These are phyloP conservation scores for Tychaedon coryphoeus DNA, from an alignment of 2,113 vertebrate species.

Conservation along the genomic window DNA sequence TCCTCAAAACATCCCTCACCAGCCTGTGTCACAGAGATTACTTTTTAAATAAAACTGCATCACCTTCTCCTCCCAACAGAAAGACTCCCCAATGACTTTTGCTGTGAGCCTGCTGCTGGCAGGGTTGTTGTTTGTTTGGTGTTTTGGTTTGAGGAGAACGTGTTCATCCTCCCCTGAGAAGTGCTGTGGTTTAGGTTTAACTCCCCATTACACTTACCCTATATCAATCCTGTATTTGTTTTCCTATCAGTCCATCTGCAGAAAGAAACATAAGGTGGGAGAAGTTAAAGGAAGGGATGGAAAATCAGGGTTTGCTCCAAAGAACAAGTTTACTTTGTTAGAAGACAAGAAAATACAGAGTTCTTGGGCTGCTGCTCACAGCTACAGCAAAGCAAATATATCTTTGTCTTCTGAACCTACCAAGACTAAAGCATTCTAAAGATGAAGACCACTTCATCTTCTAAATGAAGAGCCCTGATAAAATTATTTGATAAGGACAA, in stretches of 20 bases:
- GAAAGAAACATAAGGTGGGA: not conserved
- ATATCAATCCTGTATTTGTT: not conserved
- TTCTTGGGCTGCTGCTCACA: not conserved
- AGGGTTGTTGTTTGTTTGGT: not conserved
- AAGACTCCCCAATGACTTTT: not conserved
- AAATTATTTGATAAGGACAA: constrained; percentile 35
- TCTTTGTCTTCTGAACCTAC: not conserved
- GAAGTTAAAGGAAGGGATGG: not conserved
- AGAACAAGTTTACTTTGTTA: not conserved
- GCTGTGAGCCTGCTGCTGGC: not conserved
- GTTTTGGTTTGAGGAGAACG: not conserved
- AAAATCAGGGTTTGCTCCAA: not conserved
- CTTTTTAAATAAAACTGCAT: not conserved
- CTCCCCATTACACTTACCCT: not conserved
- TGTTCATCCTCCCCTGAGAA: not conserved
- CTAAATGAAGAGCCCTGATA: constrained; percentile 44
- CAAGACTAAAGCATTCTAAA: constrained; percentile 1
- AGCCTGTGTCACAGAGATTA: not conserved
- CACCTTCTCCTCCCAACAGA: not conserved
- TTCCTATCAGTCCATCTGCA: not conserved
- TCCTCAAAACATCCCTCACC: not conserved
- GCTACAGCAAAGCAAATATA: not conserved
- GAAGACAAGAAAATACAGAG: not conserved
- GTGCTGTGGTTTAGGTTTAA: not conserved
- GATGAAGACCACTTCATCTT: constrained; percentile 21